Conservation (phyloP, 2,888 invertebrate genomes). For the Allacma fusca region DNA sequence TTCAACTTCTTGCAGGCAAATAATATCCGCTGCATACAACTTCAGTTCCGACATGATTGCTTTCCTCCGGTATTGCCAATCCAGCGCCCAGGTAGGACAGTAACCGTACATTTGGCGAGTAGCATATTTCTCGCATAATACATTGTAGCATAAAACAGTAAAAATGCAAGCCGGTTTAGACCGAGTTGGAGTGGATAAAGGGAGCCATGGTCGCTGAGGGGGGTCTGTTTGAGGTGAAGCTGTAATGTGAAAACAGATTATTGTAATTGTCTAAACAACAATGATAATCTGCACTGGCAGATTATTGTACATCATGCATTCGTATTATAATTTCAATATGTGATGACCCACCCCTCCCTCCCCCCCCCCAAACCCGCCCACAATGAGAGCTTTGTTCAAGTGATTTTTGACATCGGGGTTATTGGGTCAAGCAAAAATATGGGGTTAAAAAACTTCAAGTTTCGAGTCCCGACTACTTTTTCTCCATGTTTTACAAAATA, state of each 20-base stretch:
- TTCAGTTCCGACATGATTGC: constrained; percentile 95
- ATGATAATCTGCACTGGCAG: background rate
- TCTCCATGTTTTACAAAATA: too few species aligned
- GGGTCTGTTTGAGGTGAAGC: constrained; percentile 71
- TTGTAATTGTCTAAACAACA: too few species aligned
- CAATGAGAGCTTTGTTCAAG: too few species aligned
- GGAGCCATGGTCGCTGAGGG: constrained; percentile 95
- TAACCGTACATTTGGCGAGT: constrained; percentile 99
- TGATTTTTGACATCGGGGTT: too few species aligned
- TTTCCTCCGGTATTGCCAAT: constrained; percentile 98
- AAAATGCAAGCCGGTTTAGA: constrained; percentile 90
- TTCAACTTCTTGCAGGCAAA: constrained; percentile 94
- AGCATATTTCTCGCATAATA: constrained; percentile 98
- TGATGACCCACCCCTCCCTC: too few species aligned
- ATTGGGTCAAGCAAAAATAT: too few species aligned
- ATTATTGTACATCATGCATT: too few species aligned
- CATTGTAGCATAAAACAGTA: constrained; percentile 99
- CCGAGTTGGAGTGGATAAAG: constrained; percentile 86
- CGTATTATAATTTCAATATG: too few species aligned
- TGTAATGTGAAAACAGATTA: constrained; percentile 3
- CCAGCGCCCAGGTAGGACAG: constrained; percentile 98
- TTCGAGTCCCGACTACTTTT: too few species aligned
- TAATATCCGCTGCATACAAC: constrained; percentile 96
- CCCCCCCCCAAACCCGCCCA: too few species aligned
- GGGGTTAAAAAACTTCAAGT: too few species aligned